Evolutionary conservation across 1,140 invertebrate species (phyloP).

Genomic region (Drosophila santomea): DNA sequence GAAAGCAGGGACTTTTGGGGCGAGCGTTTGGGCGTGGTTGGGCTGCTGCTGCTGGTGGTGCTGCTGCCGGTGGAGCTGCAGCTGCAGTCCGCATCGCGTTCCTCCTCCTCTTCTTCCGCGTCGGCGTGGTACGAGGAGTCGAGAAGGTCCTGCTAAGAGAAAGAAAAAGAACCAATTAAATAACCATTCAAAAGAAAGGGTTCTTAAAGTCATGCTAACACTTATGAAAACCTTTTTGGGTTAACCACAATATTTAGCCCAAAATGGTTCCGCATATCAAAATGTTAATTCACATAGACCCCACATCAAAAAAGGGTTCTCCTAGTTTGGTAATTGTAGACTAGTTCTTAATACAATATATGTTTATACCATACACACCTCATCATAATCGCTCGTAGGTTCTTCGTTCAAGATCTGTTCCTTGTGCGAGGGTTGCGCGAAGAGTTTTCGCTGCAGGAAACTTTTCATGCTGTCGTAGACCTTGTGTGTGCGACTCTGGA

Average conservation of each 20-base stretch:
- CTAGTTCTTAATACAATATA: neutral
- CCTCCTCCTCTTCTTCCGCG: slow-evolving; percentile 71
- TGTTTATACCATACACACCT: slow-evolving; percentile 52
- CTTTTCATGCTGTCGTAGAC: slow-evolving; percentile 82
- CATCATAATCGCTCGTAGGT: slow-evolving; percentile 77
- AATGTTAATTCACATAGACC: slow-evolving; percentile 2
- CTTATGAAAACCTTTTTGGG: slow-evolving; percentile 4
- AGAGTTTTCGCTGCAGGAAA: slow-evolving; percentile 77
- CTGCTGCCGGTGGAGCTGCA: slow-evolving; percentile 51
- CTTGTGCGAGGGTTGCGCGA: slow-evolving; percentile 63
- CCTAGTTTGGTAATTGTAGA: neutral
- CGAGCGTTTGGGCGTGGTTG: slow-evolving; percentile 56
- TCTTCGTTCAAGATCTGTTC: slow-evolving; percentile 51
- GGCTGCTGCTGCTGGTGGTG: slow-evolving; percentile 18
- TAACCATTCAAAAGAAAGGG: slow-evolving; percentile 14
- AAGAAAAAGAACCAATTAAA: slow-evolving; percentile 22
- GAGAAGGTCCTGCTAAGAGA: slow-evolving; percentile 68
- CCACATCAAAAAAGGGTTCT: neutral
- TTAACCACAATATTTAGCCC: slow-evolving; percentile 17
- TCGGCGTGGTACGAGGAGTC: slow-evolving; percentile 81
- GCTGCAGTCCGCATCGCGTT: slow-evolving; percentile 62
- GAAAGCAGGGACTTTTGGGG: slow-evolving; percentile 77
- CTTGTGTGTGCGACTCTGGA: slow-evolving; percentile 73
- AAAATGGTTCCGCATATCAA: slow-evolving; percentile 1
- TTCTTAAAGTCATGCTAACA: slow-evolving; percentile 4